Base-by-base conservation (phyloP, 2,888 invertebrate genomes). In the Nomada goodeniana region DNA sequence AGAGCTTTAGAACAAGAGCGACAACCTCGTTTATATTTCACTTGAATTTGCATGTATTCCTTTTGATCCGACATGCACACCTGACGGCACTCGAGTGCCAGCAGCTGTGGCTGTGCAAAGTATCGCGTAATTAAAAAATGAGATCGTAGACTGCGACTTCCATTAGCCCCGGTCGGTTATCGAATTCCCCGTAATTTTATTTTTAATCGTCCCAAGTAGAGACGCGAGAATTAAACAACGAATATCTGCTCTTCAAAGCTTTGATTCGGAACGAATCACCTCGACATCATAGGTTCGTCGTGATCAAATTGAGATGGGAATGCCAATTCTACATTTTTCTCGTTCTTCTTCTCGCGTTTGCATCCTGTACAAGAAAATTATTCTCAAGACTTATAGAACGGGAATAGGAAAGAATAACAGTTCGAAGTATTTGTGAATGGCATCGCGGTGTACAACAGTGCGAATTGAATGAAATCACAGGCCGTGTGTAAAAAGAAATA, bases 41-140 rank as follows among this genome's bases (percentile, higher is more conserved):
- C 42, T 55, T 9, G 53, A 55, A 63, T 72, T 50, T 67, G 7
- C 53, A 36, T 42, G 65, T 59, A 65, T 67, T 59, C 73, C 59
- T 74, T 74, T 74, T 67, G 73, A 74, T 74, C 73, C 23, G 18
- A 1, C 44, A 57, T 57, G 65, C 57, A 36, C 47, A 13, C 15
- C 29, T 55, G 57, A 23, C 20, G 64, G 36, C 13, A 36, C 47
- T 50, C n/a, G 23, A 50, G 18, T 3, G 23, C 26, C 15, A 55
- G 23, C 55, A 55, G 44, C 59, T 44, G 13, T 20, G 23, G 5
- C 20, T 57, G 50, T 36, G 13, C 23, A 18, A 36, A 23, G 47
- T 29, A 29, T 36, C n/a, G 13, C 47, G 18, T 67, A 59, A 59
- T 74, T 67, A 50, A 74, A 67, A 55, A 74, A 67, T 52, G 50